These are phyloP conservation scores for Tangara arthus DNA, from an alignment of 2,797 vertebrate genomes.

Conservation along the genomic window DNA sequence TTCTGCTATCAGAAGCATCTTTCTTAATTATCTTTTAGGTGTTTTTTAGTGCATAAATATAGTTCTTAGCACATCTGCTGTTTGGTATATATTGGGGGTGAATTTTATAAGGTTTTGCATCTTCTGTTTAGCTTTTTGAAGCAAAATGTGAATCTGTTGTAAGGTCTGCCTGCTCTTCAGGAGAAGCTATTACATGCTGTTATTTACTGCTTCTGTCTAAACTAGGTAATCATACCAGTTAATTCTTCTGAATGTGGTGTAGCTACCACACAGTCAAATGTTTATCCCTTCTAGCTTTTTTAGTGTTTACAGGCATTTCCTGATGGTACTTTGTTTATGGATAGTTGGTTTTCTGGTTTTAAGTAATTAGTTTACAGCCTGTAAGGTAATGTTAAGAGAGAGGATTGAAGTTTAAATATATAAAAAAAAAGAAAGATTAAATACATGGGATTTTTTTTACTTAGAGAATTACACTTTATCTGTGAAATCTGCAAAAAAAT, in stretches of 20 bases:
- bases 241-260: not conserved
- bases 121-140: not conserved
- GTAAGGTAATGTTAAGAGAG: not conserved
- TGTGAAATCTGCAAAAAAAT: not conserved
- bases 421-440: not conserved
- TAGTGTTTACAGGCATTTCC: not conserved
- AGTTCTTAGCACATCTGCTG: not conserved
- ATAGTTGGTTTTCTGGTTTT: not conserved
- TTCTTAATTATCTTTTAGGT: not conserved
- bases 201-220: not conserved
- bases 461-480: not conserved
- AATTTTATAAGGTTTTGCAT: not conserved
- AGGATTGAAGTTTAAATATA: not conserved
- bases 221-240: not conserved
- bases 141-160: not conserved
- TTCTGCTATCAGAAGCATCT: rapidly evolving
- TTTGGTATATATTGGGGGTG: not conserved
- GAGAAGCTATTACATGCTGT: not conserved
- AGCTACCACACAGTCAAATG: not conserved
- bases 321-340: not conserved
- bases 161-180: not conserved
- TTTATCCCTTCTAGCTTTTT: not conserved
- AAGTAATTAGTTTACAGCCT: not conserved
- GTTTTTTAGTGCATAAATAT: not conserved
- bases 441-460: not conserved